Percentiles rank a stretch among this genome's conserved stretches.
phyloP scores from a whole-genome alignment of 92 coral and sea anemone species.

The Parazoanthus darwini region DNA sequence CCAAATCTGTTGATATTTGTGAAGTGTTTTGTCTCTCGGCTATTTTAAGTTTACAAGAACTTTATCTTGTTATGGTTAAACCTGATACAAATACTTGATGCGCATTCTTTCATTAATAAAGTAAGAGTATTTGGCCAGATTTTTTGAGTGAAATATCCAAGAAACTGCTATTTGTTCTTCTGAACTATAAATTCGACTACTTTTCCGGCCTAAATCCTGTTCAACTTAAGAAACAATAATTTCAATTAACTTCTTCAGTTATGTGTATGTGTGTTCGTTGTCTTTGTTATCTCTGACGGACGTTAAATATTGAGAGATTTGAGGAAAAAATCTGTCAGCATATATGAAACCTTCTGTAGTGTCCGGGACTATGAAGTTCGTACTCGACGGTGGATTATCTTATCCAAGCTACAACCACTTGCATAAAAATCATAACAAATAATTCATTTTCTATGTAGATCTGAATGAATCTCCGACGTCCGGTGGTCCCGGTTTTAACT shows the following conservation, averaged over 20 bases:
- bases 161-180: neutral
- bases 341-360: constrained; percentile 23
- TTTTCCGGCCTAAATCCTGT: neutral
- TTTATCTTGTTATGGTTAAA: neutral
- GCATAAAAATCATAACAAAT: neutral
- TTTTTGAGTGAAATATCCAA: neutral
- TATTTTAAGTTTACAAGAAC: neutral
- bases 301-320: neutral
- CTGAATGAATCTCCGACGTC: neutral
- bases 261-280: neutral
- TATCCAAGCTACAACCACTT: neutral
- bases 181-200: neutral
- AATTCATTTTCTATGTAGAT: neutral
- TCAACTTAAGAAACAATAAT: neutral
- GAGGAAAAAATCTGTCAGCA: neutral
- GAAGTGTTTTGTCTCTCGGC: neutral
- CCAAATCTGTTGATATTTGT: neutral
- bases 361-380: neutral
- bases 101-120: constrained; percentile 1
- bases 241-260: neutral
- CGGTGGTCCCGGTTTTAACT: neutral
- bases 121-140: neutral
- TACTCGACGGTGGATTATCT: neutral
- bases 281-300: neutral
- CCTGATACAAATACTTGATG: neutral